These are phyloP conservation scores for Blennius ocellaris DNA, from an alignment of 2,113 vertebrate genomes.

Conservation along the genomic window DNA sequence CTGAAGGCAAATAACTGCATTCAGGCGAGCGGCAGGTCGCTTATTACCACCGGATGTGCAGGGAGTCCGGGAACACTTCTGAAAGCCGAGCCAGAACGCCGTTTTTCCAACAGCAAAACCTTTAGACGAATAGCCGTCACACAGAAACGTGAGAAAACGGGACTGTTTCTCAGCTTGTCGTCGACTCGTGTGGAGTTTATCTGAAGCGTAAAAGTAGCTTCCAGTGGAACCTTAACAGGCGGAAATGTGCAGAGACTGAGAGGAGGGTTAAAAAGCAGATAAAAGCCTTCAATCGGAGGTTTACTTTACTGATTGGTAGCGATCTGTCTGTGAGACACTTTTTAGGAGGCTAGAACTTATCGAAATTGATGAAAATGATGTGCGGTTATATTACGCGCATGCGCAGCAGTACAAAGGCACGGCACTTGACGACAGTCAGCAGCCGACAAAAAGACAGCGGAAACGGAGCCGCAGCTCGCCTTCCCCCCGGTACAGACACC, in stretches of 20 bases:
- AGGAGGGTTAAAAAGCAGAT: no score
- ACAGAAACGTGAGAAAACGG: neutral
- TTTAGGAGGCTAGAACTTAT: neutral
- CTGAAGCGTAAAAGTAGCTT: neutral
- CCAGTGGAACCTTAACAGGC: slow-evolving; percentile 24
- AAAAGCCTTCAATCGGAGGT: no score
- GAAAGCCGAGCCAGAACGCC: neutral
- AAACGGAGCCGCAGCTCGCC: slow-evolving; percentile 54
- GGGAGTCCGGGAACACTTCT: neutral
- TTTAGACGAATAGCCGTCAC: neutral
- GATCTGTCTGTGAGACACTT: neutral
- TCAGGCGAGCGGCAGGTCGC: slow-evolving; percentile 35
- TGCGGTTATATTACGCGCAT: slow-evolving; percentile 62
- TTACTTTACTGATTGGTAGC: no score
- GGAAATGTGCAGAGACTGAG: slow-evolving; percentile 38
- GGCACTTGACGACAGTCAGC: slow-evolving; percentile 77
- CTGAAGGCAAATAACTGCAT: slow-evolving; percentile 16
- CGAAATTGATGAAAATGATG: slow-evolving; percentile 48
- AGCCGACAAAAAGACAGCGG: slow-evolving; percentile 60
- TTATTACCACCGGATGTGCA: slow-evolving; percentile 48
- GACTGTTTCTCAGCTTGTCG: neutral
- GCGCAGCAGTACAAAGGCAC: slow-evolving; percentile 76
- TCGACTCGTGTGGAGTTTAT: neutral
- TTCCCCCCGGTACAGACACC: neutral
- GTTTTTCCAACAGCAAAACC: neutral